Conservation (phyloP, 2,888 invertebrate genomes). For the Punctoribates punctum region DNA sequence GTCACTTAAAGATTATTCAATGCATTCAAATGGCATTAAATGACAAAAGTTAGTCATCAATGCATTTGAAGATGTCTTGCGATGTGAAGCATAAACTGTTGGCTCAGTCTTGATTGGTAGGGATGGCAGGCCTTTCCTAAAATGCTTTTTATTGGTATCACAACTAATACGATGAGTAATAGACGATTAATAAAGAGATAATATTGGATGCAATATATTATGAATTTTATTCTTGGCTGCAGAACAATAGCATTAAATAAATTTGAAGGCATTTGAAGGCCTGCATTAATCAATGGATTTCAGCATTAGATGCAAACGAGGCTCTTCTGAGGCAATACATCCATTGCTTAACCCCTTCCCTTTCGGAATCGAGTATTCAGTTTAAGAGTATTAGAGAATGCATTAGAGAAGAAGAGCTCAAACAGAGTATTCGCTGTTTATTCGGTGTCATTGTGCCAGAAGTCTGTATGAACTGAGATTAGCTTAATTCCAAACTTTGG, state of each 20-base stretch:
- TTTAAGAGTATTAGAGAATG: constrained; percentile 29
- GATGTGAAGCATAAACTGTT: too few relatives aligned
- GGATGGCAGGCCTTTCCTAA: too few relatives aligned
- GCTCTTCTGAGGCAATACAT: too few relatives aligned
- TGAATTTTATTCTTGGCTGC: background rate
- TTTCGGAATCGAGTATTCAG: background rate
- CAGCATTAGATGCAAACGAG: too few relatives aligned
- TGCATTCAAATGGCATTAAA: too few relatives aligned
- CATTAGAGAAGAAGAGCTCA: background rate
- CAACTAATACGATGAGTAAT: constrained; percentile 27
- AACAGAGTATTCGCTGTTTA: too few relatives aligned
- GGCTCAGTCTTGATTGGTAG: too few relatives aligned
- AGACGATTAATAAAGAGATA: constrained; percentile 26
- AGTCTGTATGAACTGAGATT: background rate
- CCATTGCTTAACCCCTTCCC: constrained; percentile 19
- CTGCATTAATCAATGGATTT: constrained; percentile 18
- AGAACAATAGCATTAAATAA: background rate
- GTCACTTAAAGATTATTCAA: too few relatives aligned
- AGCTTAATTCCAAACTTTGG: constrained; percentile 17
- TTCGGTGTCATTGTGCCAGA: background rate
- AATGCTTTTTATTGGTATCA: background rate
- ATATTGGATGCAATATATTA: background rate
- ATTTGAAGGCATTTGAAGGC: background rate
- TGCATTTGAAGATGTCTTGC: too few relatives aligned
- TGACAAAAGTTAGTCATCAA: background rate